A percentile compares a stretch with the other conserved stretches of the same genome.
Conservation (phyloP, 1,140 invertebrate genomes). For the Rhynchophorus ferrugineus region DNA sequence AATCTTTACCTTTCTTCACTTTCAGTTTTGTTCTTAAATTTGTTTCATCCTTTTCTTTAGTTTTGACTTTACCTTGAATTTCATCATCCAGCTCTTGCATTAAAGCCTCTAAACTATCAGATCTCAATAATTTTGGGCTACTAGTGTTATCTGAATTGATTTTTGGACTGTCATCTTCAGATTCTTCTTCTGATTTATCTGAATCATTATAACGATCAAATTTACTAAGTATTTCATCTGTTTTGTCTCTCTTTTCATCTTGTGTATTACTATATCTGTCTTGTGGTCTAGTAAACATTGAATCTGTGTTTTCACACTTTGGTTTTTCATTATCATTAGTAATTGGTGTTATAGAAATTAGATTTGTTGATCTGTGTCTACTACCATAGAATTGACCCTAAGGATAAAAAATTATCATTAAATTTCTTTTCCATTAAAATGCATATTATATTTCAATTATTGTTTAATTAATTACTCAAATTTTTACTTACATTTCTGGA, state of each 20-base stretch:
- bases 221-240: constrained; percentile 30
- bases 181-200: constrained; percentile 37
- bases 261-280: constrained; percentile 27
- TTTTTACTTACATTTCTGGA: constrained; percentile 31
- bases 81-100: constrained; percentile 40
- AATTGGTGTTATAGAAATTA: constrained; percentile 27
- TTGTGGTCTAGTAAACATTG: constrained; percentile 32
- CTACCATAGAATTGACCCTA: constrained; percentile 30
- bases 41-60: constrained; percentile 20
- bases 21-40: constrained; percentile 23
- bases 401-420: constrained; percentile 12
- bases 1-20: constrained; percentile 17
- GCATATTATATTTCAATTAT: too few species aligned
- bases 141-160: constrained; percentile 14
- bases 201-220: constrained; percentile 38
- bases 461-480: too few species aligned
- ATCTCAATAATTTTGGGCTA: constrained; percentile 24
- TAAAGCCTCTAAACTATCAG: constrained; percentile 37
- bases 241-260: constrained; percentile 10
- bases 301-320: constrained; percentile 3
- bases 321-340: constrained; percentile 10
- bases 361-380: constrained; percentile 19
- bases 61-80: constrained; percentile 33
- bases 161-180: constrained; percentile 28
- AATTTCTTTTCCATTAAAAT: not conserved